Percentiles rank a stretch among this genome's conserved stretches.
These are phyloP conservation scores for Anaspis maculata DNA, from an alignment of 2,888 invertebrate species.

Conservation along the genomic window DNA sequence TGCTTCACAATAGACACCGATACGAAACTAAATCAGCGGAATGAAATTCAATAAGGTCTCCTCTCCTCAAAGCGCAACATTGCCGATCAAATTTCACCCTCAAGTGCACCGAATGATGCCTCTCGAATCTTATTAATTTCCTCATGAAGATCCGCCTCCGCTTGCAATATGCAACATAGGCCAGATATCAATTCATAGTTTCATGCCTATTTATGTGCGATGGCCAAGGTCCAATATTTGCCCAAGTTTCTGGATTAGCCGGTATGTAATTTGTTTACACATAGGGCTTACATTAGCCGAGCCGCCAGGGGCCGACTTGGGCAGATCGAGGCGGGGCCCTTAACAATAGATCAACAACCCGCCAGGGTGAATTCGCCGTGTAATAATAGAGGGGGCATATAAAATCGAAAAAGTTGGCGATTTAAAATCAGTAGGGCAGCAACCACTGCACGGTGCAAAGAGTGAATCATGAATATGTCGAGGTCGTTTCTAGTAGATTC, in stretches of 20 bases:
- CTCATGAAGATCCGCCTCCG: too few species aligned
- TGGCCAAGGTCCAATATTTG: not conserved
- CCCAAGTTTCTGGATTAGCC: slow-evolving; percentile 27
- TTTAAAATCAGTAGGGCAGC: slow-evolving; percentile 16
- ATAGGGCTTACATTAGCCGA: slow-evolving; percentile 20
- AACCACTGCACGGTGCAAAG: slow-evolving; percentile 11
- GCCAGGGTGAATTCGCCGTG: slow-evolving; percentile 25
- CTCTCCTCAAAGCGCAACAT: too few species aligned
- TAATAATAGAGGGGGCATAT: slow-evolving; percentile 30
- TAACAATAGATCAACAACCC: slow-evolving; percentile 30
- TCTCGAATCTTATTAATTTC: too few species aligned
- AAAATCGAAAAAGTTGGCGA: slow-evolving; percentile 21
- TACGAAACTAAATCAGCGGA: too few species aligned
- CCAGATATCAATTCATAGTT: too few species aligned
- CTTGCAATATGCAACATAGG: too few species aligned
- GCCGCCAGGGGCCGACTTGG: slow-evolving; percentile 26
- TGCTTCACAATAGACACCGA: too few species aligned
- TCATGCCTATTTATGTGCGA: not conserved
- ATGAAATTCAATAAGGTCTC: too few species aligned
- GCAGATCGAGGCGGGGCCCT: slow-evolving; percentile 33
- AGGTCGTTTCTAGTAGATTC: slow-evolving; percentile 77
- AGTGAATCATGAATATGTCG: slow-evolving; percentile 52
- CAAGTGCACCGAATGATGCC: too few species aligned
- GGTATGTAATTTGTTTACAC: slow-evolving; percentile 35
- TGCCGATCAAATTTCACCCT: too few species aligned